These are phyloP conservation scores for Bombus difficillimus DNA, from an alignment of 1,140 invertebrate species.

Conservation along the genomic window DNA sequence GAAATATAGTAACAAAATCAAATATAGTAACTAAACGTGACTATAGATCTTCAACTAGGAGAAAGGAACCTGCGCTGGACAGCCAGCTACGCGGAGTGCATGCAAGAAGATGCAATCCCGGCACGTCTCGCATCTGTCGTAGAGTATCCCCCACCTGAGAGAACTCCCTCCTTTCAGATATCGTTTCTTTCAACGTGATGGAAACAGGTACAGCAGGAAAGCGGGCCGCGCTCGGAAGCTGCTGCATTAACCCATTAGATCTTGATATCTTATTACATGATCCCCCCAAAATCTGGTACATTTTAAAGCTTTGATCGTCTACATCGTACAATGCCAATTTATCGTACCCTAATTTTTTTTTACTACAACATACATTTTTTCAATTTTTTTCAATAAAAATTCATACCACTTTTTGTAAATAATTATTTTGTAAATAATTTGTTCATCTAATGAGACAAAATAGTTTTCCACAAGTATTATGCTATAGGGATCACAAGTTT, in stretches of 20 bases:
- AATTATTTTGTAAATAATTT: too few species aligned
- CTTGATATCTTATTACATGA: not conserved
- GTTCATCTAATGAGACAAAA: too few species aligned
- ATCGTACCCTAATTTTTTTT: too few species aligned
- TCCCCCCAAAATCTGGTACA: not conserved
- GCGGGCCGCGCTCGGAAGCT: constrained; percentile 65
- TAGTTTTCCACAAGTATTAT: too few species aligned
- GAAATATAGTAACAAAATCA: too few species aligned
- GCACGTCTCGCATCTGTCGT: constrained; percentile 74
- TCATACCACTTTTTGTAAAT: too few species aligned
- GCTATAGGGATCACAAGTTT: too few species aligned
- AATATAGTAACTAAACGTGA: too few species aligned
- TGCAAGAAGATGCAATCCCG: constrained; percentile 58
- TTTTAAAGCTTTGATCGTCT: too few species aligned
- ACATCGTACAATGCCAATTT: too few species aligned
- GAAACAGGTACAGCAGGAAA: constrained; percentile 68
- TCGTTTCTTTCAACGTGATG: constrained; percentile 48
- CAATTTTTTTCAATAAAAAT: too few species aligned
- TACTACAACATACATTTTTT: too few species aligned
- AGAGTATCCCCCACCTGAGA: constrained; percentile 26
- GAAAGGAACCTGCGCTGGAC: constrained; percentile 18
- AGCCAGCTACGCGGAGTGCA: constrained; percentile 58
- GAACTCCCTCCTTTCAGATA: not conserved
- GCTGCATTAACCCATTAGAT: not conserved
- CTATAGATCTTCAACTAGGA: not conserved